These are phyloP conservation scores for Pseudorhombus dupliciocellatus DNA, from an alignment of 2,113 vertebrate species.

Conservation along the genomic window DNA sequence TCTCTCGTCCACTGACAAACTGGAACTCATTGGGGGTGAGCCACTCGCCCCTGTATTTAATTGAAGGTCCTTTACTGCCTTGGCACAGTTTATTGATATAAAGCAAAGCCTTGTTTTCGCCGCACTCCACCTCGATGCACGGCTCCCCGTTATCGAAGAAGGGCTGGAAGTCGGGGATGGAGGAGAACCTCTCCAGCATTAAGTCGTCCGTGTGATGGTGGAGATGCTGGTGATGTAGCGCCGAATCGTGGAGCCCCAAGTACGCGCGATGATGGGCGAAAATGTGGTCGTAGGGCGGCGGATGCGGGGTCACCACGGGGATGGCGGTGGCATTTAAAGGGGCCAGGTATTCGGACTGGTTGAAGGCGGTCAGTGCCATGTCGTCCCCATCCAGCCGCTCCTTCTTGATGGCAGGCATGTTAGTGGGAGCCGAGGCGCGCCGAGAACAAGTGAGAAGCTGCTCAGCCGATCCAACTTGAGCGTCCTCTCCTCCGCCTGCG, in stretches of 20 bases:
- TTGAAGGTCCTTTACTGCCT: constrained; percentile 96
- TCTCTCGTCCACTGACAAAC: constrained; percentile 98
- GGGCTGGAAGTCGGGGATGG: constrained; percentile 94
- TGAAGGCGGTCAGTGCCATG: constrained; percentile 91
- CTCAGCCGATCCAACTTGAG: constrained; percentile 79
- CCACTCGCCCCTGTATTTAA: constrained; percentile 97
- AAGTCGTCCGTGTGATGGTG: constrained; percentile 89
- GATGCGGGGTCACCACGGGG: constrained; percentile 90
- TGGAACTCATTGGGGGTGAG: constrained; percentile 98
- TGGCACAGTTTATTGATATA: constrained; percentile 98
- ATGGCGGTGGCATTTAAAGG: constrained; percentile 89
- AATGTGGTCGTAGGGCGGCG: constrained; percentile 89
- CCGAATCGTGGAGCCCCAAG: constrained; percentile 86
- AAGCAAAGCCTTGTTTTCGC: constrained; percentile 95
- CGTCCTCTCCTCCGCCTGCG: constrained; percentile 71
- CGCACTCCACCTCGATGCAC: constrained; percentile 98
- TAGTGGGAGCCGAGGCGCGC: constrained; percentile 76
- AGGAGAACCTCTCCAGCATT: constrained; percentile 91
- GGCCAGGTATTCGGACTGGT: constrained; percentile 89
- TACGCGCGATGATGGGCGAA: constrained; percentile 87
- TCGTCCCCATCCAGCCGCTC: constrained; percentile 93
- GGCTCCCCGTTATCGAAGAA: constrained; percentile 96
- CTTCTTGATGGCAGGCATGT: constrained; percentile 98
- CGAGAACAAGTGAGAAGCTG: constrained; percentile 80
- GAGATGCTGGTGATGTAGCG: constrained; percentile 83